Conservation (phyloP, 2,888 invertebrate genomes). For the Resseliella maxima region DNA sequence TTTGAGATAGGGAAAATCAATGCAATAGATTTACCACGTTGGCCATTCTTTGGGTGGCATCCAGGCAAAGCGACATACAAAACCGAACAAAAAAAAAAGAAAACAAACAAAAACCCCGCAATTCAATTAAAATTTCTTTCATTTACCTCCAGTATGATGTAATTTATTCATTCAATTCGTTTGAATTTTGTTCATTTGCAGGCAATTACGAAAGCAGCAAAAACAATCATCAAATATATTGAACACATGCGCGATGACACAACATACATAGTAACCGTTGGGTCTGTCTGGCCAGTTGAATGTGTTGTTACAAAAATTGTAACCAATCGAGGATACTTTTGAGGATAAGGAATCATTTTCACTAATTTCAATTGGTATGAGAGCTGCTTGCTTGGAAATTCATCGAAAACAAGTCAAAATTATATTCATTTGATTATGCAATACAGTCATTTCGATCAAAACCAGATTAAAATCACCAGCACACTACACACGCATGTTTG, state of each 20-base stretch:
- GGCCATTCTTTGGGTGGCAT: not conserved
- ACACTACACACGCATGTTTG: not conserved
- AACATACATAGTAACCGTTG: not conserved
- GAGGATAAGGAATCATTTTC: not conserved
- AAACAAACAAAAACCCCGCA: not conserved
- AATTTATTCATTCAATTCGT: conserved; percentile 54
- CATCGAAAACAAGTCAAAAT: not conserved
- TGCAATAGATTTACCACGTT: not conserved
- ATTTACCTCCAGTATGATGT: conserved; percentile 28
- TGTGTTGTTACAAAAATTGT: not conserved
- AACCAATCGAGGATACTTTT: not conserved
- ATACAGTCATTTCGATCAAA: conserved; percentile 16
- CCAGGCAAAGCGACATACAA: not conserved
- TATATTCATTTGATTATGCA: conserved; percentile 16
- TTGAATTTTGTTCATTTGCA: not conserved
- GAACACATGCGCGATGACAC: not conserved
- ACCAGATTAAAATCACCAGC: not conserved
- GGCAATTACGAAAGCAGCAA: not conserved
- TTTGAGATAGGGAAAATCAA: not conserved
- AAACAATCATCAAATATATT: not conserved
- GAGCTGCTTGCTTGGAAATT: too few species aligned
- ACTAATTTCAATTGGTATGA: too few species aligned
- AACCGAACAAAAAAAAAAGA: not conserved
- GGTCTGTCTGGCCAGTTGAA: not conserved
- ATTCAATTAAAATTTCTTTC: conserved; percentile 42